Percentiles rank a stretch among this genome's conserved stretches.
These are phyloP conservation scores for Podarcis siculus DNA, from an alignment of 2,797 vertebrate genomes.

Conservation along the genomic window DNA sequence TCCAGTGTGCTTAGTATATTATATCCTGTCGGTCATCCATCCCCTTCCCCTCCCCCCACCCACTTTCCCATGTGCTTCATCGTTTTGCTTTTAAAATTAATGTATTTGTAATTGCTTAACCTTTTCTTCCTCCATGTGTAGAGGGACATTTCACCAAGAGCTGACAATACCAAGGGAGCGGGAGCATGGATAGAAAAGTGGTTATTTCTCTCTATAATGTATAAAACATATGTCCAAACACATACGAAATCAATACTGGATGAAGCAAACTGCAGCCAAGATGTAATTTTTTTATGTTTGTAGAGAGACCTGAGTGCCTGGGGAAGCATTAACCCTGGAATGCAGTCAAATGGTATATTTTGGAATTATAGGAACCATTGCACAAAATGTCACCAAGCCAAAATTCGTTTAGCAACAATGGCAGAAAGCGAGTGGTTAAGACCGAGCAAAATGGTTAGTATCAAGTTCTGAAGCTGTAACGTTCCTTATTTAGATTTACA, in stretches of 20 bases:
- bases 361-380: constrained; percentile 64
- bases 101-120: constrained; percentile 39
- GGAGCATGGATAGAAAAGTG: constrained; percentile 51
- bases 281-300: constrained; percentile 67
- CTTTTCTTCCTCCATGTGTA: constrained; percentile 39
- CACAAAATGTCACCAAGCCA: constrained; percentile 55
- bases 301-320: constrained; percentile 33
- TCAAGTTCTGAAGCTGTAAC: not conserved
- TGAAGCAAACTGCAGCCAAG: constrained; percentile 63
- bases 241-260: constrained; percentile 63
- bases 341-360: constrained; percentile 64
- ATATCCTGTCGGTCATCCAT: constrained; percentile 29
- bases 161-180: constrained; percentile 17
- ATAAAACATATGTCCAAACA: constrained; percentile 68
- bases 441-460: not conserved
- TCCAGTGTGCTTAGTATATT: not conserved
- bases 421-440: not conserved
- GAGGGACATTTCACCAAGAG: constrained; percentile 43
- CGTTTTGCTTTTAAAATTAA: constrained; percentile 46
- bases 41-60: constrained; percentile 16
- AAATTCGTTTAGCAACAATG: constrained; percentile 16
- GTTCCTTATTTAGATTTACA: not conserved
- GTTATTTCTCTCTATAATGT: constrained; percentile 45
- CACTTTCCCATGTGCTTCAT: constrained; percentile 2
- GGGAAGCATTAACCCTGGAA: constrained; percentile 70